Conservation (phyloP, 1,140 invertebrate species). For the Leptoteleia sp. region DNA sequence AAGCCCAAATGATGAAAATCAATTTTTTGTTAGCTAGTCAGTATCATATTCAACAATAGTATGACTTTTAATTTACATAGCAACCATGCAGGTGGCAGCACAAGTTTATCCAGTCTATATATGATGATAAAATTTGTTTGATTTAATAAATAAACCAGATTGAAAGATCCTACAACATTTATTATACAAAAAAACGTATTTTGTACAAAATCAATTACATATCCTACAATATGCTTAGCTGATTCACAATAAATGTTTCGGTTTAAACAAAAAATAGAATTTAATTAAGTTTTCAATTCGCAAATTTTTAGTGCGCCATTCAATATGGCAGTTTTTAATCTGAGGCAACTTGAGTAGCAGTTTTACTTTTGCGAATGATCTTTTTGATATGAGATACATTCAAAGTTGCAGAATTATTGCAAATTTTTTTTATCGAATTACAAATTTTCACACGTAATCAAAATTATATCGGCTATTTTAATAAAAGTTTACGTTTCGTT, state of each 20-base stretch:
- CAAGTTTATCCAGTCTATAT: too few relatives aligned
- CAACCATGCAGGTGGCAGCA: too few relatives aligned
- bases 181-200: slow-evolving; percentile 33
- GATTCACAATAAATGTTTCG: slow-evolving; percentile 3
- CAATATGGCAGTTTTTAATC: slow-evolving; percentile 18
- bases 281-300: slow-evolving; percentile 3
- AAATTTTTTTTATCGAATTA: neutral
- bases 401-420: neutral
- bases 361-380: slow-evolving; percentile 6
- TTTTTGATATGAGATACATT: slow-evolving; percentile 1
- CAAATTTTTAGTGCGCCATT: slow-evolving; percentile 10
- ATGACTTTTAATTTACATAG: too few relatives aligned
- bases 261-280: slow-evolving; percentile 12
- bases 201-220: slow-evolving; percentile 26
- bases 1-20: too few relatives aligned
- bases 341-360: slow-evolving; percentile 11
- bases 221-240: slow-evolving; percentile 25
- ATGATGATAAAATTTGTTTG: too few relatives aligned
- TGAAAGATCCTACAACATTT: slow-evolving; percentile 31
- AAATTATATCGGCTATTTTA: slow-evolving; percentile 1
- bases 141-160: too few relatives aligned
- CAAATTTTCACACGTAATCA: slow-evolving; percentile 1
- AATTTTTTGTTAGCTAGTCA: too few relatives aligned
- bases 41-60: too few relatives aligned
- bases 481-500: neutral